Evolutionary conservation across 1,140 invertebrate genomes (phyloP).

Genomic region (Drosophila sp.): DNA sequence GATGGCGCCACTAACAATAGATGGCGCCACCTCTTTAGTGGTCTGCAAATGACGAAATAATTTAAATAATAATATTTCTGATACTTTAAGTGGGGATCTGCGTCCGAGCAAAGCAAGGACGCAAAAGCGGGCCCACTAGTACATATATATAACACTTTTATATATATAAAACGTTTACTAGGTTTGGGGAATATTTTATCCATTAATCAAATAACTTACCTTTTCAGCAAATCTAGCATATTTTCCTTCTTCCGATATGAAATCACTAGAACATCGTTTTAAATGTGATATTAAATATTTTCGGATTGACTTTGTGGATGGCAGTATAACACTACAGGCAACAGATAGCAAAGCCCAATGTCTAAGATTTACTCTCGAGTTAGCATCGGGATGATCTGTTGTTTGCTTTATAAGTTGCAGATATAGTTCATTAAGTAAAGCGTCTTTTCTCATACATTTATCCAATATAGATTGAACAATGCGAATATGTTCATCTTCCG

Average conservation of each 20-base stretch:
- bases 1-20: no score
- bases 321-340: slow-evolving; percentile 94
- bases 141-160: no score
- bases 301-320: slow-evolving; percentile 92
- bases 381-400: slow-evolving; percentile 96
- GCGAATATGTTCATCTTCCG: slow-evolving; percentile 94
- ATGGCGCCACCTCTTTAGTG: no score
- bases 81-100: no score
- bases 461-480: slow-evolving; percentile 95
- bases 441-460: slow-evolving; percentile 94
- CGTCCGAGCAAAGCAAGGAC: no score
- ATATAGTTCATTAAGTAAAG: slow-evolving; percentile 95
- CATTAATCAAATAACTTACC: slow-evolving; percentile 84
- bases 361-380: slow-evolving; percentile 93
- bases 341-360: slow-evolving; percentile 97
- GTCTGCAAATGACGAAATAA: no score
- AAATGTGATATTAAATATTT: slow-evolving; percentile 96
- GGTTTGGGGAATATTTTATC: background rate
- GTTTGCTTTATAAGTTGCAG: slow-evolving; percentile 96
- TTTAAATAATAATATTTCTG: no score
- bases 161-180: background rate
- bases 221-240: slow-evolving; percentile 97
- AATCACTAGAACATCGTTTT: slow-evolving; percentile 94
- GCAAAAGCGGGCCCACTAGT: no score
- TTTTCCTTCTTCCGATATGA: slow-evolving; percentile 96